Evolutionary conservation across 2,888 invertebrate species (phyloP).

Genomic region (Nasonovia ribisnigri): DNA sequence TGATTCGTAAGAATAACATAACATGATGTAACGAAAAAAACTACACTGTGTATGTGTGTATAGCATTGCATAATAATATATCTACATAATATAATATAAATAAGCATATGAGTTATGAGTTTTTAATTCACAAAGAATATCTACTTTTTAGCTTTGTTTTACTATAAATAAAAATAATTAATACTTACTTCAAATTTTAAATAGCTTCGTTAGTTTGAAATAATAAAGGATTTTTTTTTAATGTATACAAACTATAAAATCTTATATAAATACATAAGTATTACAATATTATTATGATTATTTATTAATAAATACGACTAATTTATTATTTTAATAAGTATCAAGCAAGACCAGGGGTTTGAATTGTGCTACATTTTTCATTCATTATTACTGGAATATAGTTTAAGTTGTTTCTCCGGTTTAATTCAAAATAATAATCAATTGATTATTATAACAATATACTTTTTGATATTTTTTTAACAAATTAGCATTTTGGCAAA

Average conservation of each 20-base stretch:
- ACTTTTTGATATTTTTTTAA: neutral
- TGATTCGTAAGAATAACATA: neutral
- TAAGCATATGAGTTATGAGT: too few species aligned
- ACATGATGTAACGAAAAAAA: neutral
- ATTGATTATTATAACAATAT: neutral
- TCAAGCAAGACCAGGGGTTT: neutral
- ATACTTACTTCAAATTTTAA: too few species aligned
- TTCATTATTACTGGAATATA: neutral
- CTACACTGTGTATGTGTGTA: neutral
- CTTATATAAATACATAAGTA: neutral
- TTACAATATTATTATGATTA: neutral
- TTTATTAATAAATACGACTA: neutral
- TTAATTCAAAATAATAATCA: neutral
- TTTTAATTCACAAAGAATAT: too few species aligned
- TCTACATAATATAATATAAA: too few species aligned
- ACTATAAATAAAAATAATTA: too few species aligned
- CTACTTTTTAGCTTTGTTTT: too few species aligned
- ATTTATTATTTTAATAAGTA: neutral
- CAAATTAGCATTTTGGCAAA: neutral
- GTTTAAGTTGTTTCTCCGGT: neutral
- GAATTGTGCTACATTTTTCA: neutral
- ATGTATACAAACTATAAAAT: too few species aligned
- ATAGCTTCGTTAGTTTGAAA: too few species aligned
- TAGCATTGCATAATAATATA: too few species aligned
- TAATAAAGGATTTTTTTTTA: too few species aligned